Evolutionary conservation across 2,113 vertebrate genomes (phyloP), one percentile per base, ranked within the genome.

Genomic region (Charadrius vociferus): DNA sequence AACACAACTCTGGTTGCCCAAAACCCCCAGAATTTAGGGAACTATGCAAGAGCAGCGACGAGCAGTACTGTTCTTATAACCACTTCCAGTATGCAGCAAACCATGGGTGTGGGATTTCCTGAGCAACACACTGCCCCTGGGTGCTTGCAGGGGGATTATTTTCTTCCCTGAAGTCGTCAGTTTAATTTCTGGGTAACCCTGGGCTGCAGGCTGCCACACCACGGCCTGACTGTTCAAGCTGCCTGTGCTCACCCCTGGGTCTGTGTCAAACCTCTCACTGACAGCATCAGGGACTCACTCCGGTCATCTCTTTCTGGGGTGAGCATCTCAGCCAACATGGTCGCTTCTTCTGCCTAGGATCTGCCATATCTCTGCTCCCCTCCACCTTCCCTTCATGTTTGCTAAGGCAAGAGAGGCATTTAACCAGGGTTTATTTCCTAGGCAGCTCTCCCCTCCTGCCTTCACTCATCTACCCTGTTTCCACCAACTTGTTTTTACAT

Each of bases 271-370:
- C 49, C 13, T 77, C 20, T 39, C 6, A 9, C 49, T 56, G 63
- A 49, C 47, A 36, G 50, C 19, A 49, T 21, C 34, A 66, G 10
- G 20, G 15, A 52, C 19, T 14, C 9, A 6, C 26, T 55, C 52
- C 1, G 0, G 7, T 73, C 5, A 0, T 43, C 39, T 71, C 5
- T 43, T 85, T 66, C 43, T 56, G n/a, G 27, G 21, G 12, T 61
- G 49, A 90, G 21, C 8, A 45, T 68, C 34, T 75, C 45, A 43
- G 58, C n/a, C 37, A 61, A 24, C 3, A 10, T 0, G 0, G 37
- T 67, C 4, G 29, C 1, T 71, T 72, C 10, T 71, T 18, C 14
- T 77, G 23, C 1, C 0, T 39, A 23, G 49, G 12, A 14, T 49
- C 36, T 83, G 41, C 47, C 14, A 2, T 21, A 11, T 9, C 21